phyloP scores from a whole-genome alignment of 2,113 vertebrate genomes.

The Gallinago paraguaiae region DNA sequence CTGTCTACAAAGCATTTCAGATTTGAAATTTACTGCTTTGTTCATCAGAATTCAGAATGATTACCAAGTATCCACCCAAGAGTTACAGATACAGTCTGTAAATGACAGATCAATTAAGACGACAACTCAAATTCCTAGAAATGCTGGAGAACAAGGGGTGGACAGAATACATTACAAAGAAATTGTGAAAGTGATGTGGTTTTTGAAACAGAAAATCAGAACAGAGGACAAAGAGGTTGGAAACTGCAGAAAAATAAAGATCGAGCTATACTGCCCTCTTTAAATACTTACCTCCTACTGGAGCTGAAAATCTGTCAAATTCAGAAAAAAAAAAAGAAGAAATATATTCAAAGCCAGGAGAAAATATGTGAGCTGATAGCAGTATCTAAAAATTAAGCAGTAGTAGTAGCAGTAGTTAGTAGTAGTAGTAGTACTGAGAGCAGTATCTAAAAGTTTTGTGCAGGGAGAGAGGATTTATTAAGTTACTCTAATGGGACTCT shows the following conservation, averaged over 20 bases:
- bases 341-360: not conserved
- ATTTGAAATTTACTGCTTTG: not conserved
- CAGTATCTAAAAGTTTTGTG: not conserved
- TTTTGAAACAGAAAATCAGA: not conserved
- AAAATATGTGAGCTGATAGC: not conserved
- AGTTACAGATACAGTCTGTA: not conserved
- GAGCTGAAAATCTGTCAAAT: not conserved
- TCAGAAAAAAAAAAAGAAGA: not conserved
- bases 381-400: not conserved
- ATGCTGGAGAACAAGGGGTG: not conserved
- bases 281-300: not conserved
- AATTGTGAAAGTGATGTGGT: not conserved
- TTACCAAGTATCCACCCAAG: not conserved
- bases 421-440: not conserved
- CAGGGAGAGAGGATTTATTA: not conserved
- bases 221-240: not conserved
- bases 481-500: not conserved
- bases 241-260: not conserved
- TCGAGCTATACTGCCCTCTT: not conserved
- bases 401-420: too few relatives aligned
- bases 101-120: slow-evolving; percentile 8
- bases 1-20: not conserved
- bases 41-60: not conserved
- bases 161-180: not conserved
- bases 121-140: not conserved